These are phyloP conservation scores for Thamnaconus septentrionalis DNA, from an alignment of 2,113 vertebrate genomes.

Conservation along the genomic window DNA sequence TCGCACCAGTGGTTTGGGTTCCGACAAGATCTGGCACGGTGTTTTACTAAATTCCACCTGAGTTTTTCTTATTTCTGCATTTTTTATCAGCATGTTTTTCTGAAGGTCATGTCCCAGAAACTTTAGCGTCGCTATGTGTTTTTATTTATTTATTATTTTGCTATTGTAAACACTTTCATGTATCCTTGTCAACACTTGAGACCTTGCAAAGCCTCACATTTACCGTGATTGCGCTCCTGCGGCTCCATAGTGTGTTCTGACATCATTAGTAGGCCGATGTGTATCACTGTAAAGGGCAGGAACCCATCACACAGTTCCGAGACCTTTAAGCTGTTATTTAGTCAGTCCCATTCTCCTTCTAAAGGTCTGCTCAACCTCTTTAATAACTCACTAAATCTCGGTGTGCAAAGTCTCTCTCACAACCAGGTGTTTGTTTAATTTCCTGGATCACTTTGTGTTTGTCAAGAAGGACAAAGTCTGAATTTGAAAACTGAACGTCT, in stretches of 20 bases:
- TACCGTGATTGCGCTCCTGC: slow-evolving; percentile 11
- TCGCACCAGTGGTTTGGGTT: too few species aligned
- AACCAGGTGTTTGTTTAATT: too few species aligned
- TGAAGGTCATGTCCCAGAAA: too few species aligned
- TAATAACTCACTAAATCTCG: neutral
- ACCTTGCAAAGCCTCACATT: slow-evolving; percentile 17
- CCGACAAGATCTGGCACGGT: too few species aligned
- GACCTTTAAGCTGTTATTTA: neutral
- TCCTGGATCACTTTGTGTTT: too few species aligned
- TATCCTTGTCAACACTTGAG: slow-evolving; percentile 8
- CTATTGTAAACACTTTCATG: slow-evolving; percentile 6
- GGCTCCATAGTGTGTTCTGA: slow-evolving; percentile 7
- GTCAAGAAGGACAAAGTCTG: too few species aligned
- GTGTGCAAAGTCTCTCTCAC: too few species aligned
- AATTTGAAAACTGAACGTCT: too few species aligned
- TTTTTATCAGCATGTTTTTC: too few species aligned
- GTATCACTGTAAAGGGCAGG: neutral
- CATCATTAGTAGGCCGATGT: slow-evolving; percentile 10
- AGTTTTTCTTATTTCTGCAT: too few species aligned
- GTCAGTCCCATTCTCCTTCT: slow-evolving; percentile 9
- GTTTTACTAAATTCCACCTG: too few species aligned
- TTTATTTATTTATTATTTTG: neutral
- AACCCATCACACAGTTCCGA: slow-evolving; percentile 4
- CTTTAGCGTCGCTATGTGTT: too few species aligned
- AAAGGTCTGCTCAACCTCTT: slow-evolving; percentile 9